Evolutionary conservation across 2,888 invertebrate species (phyloP), one percentile per base, ranked within the genome.

Genomic region (Ferdinandea cuprea): DNA sequence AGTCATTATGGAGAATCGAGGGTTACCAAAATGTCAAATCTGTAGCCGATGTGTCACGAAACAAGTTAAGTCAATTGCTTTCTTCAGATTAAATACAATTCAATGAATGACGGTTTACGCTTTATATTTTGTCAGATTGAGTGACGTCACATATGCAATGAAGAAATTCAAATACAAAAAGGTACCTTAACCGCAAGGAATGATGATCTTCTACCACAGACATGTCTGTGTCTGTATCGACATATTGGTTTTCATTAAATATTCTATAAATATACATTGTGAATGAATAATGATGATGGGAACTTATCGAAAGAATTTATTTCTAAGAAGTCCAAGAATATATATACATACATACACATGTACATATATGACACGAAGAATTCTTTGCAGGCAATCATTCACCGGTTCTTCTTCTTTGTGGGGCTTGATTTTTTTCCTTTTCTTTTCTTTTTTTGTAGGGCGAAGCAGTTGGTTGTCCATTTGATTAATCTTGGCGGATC

Each of bases 281-380:
- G 40, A 37, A 37, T 37, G 37, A 37, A 37, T 37, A 37, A 37
- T 37, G 40, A 40, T 40, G 13, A 40, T 25, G 25, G 25, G 40
- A 2, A 2, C 40, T 13, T 13, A 40, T 40, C 7, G 40, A 7
- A 13, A 37, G 37, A n/a, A 40, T 40, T 40, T 8, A 13, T 13
- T 13, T 13, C 13, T 7, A 40, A 40, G 40, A 7, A n/a, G 40
- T n/a, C 2, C n/a, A 40, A 15, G 40, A 40, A 40, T 40, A 40
- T 3, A n/a, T n/a, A n/a, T n/a, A n/a, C n/a, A n/a, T n/a, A n/a
- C n/a, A n/a, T n/a, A n/a, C n/a, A n/a, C n/a, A n/a, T n/a, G n/a
- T n/a, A n/a, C n/a, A n/a, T 13, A 7, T 40, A 3, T 40, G 40
- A 13, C 15, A 40, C 0, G 15, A 40, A 13, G 1, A 4, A 13